Evolutionary conservation across 2,888 invertebrate species (phyloP).

Genomic region (Nasonovia ribisnigri): DNA sequence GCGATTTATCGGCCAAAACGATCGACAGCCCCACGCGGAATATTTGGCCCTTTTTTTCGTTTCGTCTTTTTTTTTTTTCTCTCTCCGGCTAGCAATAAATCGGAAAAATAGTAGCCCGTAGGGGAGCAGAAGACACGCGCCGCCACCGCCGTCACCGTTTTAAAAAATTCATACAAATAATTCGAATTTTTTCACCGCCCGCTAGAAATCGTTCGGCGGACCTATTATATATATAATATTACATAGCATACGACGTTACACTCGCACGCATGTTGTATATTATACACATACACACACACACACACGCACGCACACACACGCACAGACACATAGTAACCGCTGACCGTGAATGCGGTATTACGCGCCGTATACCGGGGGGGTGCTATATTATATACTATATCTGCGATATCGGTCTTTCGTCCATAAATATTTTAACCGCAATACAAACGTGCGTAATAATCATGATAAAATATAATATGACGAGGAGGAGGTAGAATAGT

Average conservation of each 20-base stretch:
- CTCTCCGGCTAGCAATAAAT: slow-evolving; percentile 59
- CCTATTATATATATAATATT: neutral
- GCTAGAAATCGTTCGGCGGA: slow-evolving; percentile 19
- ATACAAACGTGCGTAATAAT: neutral
- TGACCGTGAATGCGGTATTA: neutral
- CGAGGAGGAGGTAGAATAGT: neutral
- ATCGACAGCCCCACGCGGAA: slow-evolving; percentile 63
- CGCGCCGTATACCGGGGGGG: neutral
- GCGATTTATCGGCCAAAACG: slow-evolving; percentile 65
- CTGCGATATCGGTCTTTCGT: neutral
- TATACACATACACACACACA: neutral
- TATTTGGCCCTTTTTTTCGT: slow-evolving; percentile 56
- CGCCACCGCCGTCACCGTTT: neutral
- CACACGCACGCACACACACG: neutral
- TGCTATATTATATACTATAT: neutral
- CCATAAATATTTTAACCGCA: slow-evolving; percentile 1
- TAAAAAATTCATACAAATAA: slow-evolving; percentile 63
- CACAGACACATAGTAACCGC: too few relatives aligned
- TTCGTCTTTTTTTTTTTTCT: neutral
- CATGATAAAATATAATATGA: neutral
- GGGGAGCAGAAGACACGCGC: slow-evolving; percentile 43
- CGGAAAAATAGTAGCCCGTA: slow-evolving; percentile 54
- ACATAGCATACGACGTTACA: neutral
- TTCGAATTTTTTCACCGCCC: slow-evolving; percentile 52
- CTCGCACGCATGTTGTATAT: neutral